Evolutionary conservation across 2,888 invertebrate genomes (phyloP).

Genomic region (Diadegma fenestrale): DNA sequence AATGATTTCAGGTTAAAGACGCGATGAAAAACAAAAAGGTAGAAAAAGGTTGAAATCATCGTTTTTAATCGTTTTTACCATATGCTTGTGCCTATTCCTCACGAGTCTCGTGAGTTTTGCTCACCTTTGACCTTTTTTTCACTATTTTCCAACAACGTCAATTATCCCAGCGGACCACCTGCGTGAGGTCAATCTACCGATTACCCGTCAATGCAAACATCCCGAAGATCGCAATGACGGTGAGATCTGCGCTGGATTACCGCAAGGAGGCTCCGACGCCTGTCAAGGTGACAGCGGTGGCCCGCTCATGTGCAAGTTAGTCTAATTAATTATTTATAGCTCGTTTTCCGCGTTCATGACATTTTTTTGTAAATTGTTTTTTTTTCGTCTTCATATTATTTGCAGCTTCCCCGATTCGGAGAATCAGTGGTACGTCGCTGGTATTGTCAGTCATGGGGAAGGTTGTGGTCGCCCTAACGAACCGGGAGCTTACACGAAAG

Average conservation of each 20-base stretch:
- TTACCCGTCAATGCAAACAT: conserved; percentile 89
- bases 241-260: conserved; percentile 92
- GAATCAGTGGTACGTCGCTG: conserved; percentile 92
- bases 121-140: not conserved
- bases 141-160: conserved; percentile 33
- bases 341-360: not conserved
- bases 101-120: not conserved
- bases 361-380: not conserved
- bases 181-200: conserved; percentile 92
- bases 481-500: conserved; percentile 93
- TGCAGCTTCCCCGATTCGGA: conserved; percentile 87
- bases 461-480: conserved; percentile 93
- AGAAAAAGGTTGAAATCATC: not conserved
- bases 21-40: not conserved
- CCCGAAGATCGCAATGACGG: conserved; percentile 88
- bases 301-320: conserved; percentile 90
- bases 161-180: conserved; percentile 91
- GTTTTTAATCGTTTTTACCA: conserved; percentile 36
- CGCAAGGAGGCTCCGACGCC: conserved; percentile 92
- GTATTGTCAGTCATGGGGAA: conserved; percentile 94
- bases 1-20: conserved; percentile 6
- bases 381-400: not conserved
- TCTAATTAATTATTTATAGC: not conserved
- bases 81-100: conserved; percentile 25
- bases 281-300: conserved; percentile 96